Evolutionary conservation across 2,888 invertebrate species (phyloP).

Genomic region (Phortica magna): DNA sequence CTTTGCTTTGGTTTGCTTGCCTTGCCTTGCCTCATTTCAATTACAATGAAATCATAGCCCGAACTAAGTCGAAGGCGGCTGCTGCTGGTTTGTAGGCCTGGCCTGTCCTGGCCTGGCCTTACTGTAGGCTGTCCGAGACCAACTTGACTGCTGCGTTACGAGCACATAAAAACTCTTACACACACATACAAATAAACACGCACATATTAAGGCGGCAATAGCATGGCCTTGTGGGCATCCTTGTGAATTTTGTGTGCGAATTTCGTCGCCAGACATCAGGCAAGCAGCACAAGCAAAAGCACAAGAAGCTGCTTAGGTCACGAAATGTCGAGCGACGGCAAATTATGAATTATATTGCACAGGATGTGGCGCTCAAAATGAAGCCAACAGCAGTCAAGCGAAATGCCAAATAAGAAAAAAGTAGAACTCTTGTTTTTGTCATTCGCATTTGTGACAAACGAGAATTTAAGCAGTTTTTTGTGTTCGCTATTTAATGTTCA

Average conservation of each 20-base stretch:
- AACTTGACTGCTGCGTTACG: background rate
- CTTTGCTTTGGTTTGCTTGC: constrained; percentile 18
- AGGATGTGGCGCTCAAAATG: constrained; percentile 18
- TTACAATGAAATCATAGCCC: constrained; percentile 56
- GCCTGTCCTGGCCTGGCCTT: constrained; percentile 26
- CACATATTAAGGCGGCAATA: background rate
- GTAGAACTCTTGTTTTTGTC: background rate
- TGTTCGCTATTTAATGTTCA: background rate
- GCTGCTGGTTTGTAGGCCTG: background rate
- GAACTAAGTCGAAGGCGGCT: background rate
- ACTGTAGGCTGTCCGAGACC: background rate
- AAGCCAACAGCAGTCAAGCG: constrained; percentile 14
- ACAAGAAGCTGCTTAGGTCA: constrained; percentile 7
- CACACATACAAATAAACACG: constrained; percentile 56
- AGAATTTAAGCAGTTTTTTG: constrained; percentile 27
- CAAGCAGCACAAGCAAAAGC: background rate
- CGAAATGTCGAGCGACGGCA: constrained; percentile 26
- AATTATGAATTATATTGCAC: constrained; percentile 32
- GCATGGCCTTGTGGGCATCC: background rate
- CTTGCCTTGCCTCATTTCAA: constrained; percentile 63
- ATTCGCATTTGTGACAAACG: constrained; percentile 16
- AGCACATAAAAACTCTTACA: background rate
- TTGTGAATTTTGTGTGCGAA: background rate
- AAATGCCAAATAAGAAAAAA: background rate
- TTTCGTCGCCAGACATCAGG: background rate